These are phyloP conservation scores for Ectropis grisescens DNA, from an alignment of 1,140 invertebrate species.

Conservation along the genomic window DNA sequence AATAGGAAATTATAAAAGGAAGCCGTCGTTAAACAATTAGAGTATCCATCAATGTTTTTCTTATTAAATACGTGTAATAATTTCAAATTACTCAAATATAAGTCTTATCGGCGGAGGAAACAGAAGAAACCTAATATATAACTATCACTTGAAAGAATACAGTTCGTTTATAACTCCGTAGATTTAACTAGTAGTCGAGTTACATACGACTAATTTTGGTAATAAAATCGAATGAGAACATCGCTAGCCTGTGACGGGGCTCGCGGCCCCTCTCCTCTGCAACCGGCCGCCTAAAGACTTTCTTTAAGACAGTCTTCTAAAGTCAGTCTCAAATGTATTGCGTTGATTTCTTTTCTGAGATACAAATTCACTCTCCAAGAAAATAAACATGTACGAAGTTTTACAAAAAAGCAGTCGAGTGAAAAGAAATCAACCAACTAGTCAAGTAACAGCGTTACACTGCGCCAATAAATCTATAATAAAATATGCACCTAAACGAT, in stretches of 20 bases:
- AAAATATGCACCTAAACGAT: constrained; percentile 38
- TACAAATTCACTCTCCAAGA: constrained; percentile 16
- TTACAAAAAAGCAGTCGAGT: constrained; percentile 14
- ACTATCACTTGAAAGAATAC: no score
- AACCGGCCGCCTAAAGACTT: not conserved
- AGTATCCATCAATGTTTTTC: no score
- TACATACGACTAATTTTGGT: no score
- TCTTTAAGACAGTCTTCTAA: constrained; percentile 66
- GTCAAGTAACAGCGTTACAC: constrained; percentile 6
- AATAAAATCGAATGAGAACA: constrained; percentile 19
- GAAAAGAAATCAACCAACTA: constrained; percentile 20
- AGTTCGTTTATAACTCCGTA: no score
- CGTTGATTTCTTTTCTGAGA: constrained; percentile 51
- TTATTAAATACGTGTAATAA: no score
- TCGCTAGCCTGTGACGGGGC: not conserved
- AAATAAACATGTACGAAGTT: constrained; percentile 18
- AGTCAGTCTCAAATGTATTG: constrained; percentile 68
- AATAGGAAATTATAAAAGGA: no score
- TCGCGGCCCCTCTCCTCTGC: not conserved
- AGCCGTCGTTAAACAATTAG: no score
- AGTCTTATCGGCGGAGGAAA: no score
- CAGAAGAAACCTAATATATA: no score
- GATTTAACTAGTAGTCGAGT: no score
- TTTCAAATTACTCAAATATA: no score
- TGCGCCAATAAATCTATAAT: constrained; percentile 12